Evolutionary conservation across 2,113 vertebrate genomes (phyloP), one percentile per base, ranked within the genome.

Genomic region (Puffinus mauretanicus): DNA sequence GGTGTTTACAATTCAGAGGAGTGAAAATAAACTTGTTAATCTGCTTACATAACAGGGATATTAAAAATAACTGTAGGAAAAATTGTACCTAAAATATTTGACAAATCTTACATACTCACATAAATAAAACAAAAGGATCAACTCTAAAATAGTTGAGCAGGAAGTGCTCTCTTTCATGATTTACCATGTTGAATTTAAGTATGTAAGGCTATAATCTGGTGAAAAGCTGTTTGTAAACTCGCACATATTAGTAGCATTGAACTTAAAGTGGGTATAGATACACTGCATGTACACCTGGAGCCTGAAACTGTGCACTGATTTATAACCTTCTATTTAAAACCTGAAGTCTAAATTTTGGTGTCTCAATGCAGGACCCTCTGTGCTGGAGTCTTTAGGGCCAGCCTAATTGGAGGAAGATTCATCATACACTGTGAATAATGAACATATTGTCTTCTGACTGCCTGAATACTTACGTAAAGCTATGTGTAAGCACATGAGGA

Each of bases 371-470:
- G 25, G 24, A 6, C 5, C 9, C 22, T 52, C 30, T 49, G 9
- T 21, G 6, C 6, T 78, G 25, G 17, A 19, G 30, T 32, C 12
- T 61, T 26, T 38, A 60, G 52, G 29, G 6, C 18, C 58, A 71
- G 11, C 12, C 36, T 77, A 58, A 30, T 34, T n/a, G 11, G 72
- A 79, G 26, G 19, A 62, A 62, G 29, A 36, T 34, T 40, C 7
- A 21, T 47, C 6, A 10, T 8, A 34, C 10, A 36, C 12, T 30
- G 34, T 38, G 47, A 58, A 34, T 0, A 0, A 17, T 38, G 6
- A 69, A 44, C 75, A 57, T 55, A 11, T 57, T 46, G n/a, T 44
- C 22, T 58, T 52, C 16, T 58, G 34, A 24, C 11, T 40, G 7
- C 26, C 32, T 79, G 58, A 47, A 47, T 54, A 15, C 22, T 70